Base-by-base conservation (phyloP, 2,888 invertebrate species). In the Ellobium chinense region DNA sequence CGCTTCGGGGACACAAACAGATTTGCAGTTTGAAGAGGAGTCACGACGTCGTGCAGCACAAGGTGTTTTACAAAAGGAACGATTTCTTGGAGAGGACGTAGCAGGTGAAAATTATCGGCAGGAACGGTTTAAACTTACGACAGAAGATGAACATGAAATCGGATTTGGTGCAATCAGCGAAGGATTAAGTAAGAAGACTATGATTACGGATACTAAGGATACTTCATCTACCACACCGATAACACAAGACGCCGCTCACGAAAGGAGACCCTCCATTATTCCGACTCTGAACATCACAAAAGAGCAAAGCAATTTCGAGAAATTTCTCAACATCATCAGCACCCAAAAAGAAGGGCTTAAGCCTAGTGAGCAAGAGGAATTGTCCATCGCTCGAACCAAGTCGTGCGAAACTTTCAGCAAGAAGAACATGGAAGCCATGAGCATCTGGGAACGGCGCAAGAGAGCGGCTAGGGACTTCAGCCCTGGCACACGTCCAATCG, bases 401-500 rank as follows among this genome's bases (percentile, higher is more conserved):
- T 80, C 80, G 24, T 80, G 74, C 31, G 80, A 80, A 46, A 68
- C 21, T 14, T 37, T 74, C 14, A 46, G 29, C 14, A 18, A 39
- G 18, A 34, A 36, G 3, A 39, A 66, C 1, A 46, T 1, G 21
- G 66, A 58, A 2, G 31, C 18, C 21, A 74, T 78, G 63, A 78
- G 63, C 31, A 70, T 80, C n/a, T 80, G 80, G 80, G 80, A 80
- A 24, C 66, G 80, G 7, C 58, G 80, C 14, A 73, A 74, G 39
- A 56, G 66, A 3, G 39, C 70, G 1, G 70, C 74, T 7, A 29
- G 74, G 7, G 66, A 60, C 21, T 73, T 80, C 31, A 58, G 60
- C 24, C 80, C 72, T 3, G 80, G 80, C 2, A 80, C 80, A 5
- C 63, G 74, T 2, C 80, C 80, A 1, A 80, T 80, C 9, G 37